Evolutionary conservation across 1,140 invertebrate genomes (phyloP).

Genomic region (Cyphomyrmex costatus): DNA sequence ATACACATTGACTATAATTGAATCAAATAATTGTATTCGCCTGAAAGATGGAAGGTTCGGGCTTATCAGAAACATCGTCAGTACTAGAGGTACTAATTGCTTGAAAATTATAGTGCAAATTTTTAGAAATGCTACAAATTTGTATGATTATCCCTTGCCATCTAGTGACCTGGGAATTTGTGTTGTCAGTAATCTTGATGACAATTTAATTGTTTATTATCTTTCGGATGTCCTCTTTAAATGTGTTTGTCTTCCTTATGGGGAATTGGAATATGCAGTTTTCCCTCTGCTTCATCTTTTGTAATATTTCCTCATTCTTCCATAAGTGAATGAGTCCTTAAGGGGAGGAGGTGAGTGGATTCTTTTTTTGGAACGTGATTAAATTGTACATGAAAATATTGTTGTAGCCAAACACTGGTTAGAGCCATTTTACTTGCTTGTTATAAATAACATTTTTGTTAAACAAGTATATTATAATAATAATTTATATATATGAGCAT

Average conservation of each 20-base stretch:
- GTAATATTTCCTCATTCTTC: no score
- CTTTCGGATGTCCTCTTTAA: not conserved
- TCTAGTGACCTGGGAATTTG: constrained; percentile 6
- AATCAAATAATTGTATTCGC: constrained; percentile 27
- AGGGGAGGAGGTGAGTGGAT: not conserved
- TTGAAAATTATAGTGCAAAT: constrained; percentile 10
- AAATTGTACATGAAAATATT: no score
- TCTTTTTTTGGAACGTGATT: not conserved
- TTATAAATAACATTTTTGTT: no score
- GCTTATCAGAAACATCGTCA: not conserved
- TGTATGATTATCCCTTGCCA: constrained; percentile 16
- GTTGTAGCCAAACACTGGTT: no score
- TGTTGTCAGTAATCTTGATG: not conserved
- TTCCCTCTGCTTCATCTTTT: constrained; percentile 18
- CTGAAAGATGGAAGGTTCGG: constrained; percentile 12
- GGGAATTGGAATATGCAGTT: not conserved
- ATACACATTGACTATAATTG: not conserved
- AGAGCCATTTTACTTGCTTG: no score
- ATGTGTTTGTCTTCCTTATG: constrained; percentile 18
- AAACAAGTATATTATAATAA: no score
- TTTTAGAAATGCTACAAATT: not conserved
- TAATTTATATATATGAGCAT: no score
- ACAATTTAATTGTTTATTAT: constrained; percentile 4
- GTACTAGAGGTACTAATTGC: not conserved
- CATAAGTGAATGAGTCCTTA: no score